Evolutionary conservation across 2,797 vertebrate species (phyloP).

Genomic region (Pseudochirops corinnae): DNA sequence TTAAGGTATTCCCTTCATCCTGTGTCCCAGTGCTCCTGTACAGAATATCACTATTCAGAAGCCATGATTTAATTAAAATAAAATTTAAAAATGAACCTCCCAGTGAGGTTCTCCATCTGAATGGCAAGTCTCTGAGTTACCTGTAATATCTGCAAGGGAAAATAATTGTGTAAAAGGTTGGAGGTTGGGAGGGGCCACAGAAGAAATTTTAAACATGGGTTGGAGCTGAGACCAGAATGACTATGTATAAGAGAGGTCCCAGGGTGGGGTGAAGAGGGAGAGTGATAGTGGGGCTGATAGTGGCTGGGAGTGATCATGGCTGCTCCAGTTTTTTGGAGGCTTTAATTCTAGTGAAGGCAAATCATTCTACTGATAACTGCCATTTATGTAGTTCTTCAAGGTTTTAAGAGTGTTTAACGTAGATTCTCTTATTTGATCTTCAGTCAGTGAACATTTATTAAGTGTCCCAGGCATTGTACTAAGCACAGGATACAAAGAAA

Average conservation of each 20-base stretch:
- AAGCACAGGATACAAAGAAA: not conserved
- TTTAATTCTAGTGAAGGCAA: not conserved
- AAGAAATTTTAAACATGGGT: not conserved
- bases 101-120: not conserved
- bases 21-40: not conserved
- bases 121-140: not conserved
- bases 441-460: not conserved
- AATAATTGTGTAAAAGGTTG: not conserved
- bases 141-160: not conserved
- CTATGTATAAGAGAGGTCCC: not conserved
- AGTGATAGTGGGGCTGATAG: not conserved
- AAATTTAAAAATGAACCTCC: not conserved
- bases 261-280: not conserved
- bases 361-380: not conserved
- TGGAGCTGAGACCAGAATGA: not conserved
- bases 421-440: not conserved
- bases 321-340: not conserved
- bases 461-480: not conserved
- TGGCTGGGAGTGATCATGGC: not conserved
- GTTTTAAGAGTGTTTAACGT: not conserved
- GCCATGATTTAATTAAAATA: not conserved
- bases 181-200: not conserved
- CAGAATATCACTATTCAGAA: not conserved
- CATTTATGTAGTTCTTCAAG: not conserved
- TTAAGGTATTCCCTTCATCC: not conserved